Conservation (phyloP, 2,797 vertebrate species). For the Synaphobranchus kaupii region DNA sequence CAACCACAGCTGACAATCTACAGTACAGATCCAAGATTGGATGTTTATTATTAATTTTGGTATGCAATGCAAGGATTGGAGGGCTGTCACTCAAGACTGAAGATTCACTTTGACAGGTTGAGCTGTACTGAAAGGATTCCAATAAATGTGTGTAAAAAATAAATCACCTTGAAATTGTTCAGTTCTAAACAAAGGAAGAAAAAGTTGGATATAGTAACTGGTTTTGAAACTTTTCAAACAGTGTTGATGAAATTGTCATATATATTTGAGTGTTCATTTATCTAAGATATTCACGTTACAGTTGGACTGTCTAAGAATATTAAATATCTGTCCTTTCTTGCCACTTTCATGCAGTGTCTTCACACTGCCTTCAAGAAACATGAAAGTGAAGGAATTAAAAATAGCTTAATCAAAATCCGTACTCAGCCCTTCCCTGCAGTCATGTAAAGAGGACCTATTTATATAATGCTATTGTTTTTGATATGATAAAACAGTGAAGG, state of each 20-base stretch:
- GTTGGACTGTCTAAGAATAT: background rate
- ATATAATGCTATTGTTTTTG: slow-evolving; percentile 11
- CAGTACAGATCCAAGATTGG: too few relatives aligned
- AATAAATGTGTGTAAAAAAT: background rate
- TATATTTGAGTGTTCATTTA: background rate
- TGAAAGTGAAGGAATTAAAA: slow-evolving; percentile 9
- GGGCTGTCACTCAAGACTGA: too few relatives aligned
- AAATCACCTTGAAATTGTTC: background rate
- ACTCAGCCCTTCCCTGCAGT: background rate
- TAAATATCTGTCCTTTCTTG: background rate
- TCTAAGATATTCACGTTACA: background rate
- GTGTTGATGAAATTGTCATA: background rate
- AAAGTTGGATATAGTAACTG: background rate
- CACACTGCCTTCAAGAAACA: background rate
- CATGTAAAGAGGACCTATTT: background rate
- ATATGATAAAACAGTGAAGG: slow-evolving; percentile 24
- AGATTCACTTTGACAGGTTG: too few relatives aligned
- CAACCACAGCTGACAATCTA: too few relatives aligned
- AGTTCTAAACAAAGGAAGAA: background rate
- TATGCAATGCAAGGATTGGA: too few relatives aligned
- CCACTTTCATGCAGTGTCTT: background rate
- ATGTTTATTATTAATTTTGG: too few relatives aligned
- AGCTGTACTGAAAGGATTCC: too few relatives aligned
- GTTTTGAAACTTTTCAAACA: slow-evolving; percentile 11
- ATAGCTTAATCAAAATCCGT: background rate